A percentile compares a stretch with the other conserved stretches of the same genome.
Conservation (phyloP, 2,113 vertebrate genomes). For the Engraulis encrasicolus region DNA sequence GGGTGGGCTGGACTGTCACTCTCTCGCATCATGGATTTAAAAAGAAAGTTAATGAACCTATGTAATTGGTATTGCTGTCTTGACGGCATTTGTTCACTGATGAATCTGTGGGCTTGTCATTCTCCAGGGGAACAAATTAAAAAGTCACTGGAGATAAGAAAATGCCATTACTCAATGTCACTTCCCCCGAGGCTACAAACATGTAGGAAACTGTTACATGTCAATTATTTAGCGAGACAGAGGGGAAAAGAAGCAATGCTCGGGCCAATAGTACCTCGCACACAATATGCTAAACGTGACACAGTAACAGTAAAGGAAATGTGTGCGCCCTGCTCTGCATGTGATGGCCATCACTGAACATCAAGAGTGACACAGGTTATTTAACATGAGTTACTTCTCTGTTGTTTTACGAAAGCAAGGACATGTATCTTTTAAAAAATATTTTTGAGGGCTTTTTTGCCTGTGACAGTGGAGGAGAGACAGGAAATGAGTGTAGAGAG, state of each 20-base stretch:
- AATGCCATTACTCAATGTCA: conserved; percentile 73
- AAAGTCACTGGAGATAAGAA: conserved; percentile 70
- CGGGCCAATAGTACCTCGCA: conserved; percentile 23
- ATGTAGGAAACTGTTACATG: conserved; percentile 67
- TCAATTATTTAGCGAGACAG: conserved; percentile 54
- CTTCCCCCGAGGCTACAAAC: conserved; percentile 68
- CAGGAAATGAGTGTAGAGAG: no score
- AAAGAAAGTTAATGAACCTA: conserved; percentile 76
- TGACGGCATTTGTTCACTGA: conserved; percentile 73
- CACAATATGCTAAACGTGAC: not conserved
- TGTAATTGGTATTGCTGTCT: conserved; percentile 78
- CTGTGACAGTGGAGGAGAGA: no score
- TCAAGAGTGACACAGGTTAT: not conserved
- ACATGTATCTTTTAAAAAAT: no score
- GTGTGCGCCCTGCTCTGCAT: not conserved
- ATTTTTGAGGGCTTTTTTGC: no score
- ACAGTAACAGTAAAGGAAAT: not conserved
- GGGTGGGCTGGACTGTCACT: conserved; percentile 63
- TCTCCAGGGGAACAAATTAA: conserved; percentile 74
- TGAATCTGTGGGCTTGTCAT: conserved; percentile 69
- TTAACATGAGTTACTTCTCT: not conserved
- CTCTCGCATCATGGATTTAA: conserved; percentile 72
- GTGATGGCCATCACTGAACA: not conserved
- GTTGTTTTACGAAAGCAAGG: not conserved
- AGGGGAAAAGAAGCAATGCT: conserved; percentile 52